Evolutionary conservation across 2,888 invertebrate species (phyloP).

Genomic region (Elmis aenea): DNA sequence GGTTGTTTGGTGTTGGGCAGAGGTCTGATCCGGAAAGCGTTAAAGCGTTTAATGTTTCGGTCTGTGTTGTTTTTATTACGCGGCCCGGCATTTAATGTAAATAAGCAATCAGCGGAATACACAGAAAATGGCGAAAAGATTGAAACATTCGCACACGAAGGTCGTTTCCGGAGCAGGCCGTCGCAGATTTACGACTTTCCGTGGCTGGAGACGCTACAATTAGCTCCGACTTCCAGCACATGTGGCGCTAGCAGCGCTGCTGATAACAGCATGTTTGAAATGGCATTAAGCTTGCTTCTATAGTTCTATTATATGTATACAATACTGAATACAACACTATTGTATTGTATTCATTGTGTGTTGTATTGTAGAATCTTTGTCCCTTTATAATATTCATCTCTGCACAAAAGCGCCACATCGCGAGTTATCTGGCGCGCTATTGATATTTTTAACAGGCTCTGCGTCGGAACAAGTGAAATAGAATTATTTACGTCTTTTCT

Average conservation of each 20-base stretch:
- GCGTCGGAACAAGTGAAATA: constrained; percentile 27
- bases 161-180: constrained; percentile 23
- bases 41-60: too few species aligned
- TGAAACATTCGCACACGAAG: too few species aligned
- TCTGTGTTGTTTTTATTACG: too few species aligned
- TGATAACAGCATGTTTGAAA: constrained; percentile 46
- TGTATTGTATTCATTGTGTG: constrained; percentile 46
- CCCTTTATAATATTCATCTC: constrained; percentile 49
- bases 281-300: constrained; percentile 48
- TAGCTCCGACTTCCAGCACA: constrained; percentile 32
- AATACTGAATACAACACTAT: constrained; percentile 47
- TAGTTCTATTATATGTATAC: constrained; percentile 48
- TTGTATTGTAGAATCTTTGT: constrained; percentile 47
- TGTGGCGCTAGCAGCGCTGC: constrained; percentile 30
- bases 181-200: constrained; percentile 33
- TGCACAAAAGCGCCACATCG: constrained; percentile 46
- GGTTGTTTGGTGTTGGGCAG: too few species aligned
- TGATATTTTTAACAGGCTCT: constrained; percentile 41
- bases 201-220: constrained; percentile 33
- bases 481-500: constrained; percentile 30
- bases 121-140: too few species aligned
- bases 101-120: too few species aligned
- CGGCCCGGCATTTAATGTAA: too few species aligned
- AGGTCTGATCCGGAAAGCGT: too few species aligned
- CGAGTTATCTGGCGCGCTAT: constrained; percentile 45